phyloP scores from a whole-genome alignment of 2,888 invertebrate genomes.

The Nemotelus pantherinus region DNA sequence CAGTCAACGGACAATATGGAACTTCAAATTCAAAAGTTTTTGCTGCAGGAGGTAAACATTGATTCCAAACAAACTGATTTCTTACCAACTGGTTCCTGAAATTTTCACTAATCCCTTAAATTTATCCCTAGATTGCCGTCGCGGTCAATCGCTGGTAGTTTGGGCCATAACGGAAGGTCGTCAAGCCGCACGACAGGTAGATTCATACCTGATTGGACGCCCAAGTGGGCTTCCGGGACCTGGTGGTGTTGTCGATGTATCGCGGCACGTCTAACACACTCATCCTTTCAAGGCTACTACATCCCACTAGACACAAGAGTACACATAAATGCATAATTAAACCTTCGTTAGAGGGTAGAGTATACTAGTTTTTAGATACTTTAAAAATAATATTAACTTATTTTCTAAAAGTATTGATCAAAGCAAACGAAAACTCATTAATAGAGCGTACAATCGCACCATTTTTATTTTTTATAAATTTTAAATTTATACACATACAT shows the following conservation, averaged over 20 bases:
- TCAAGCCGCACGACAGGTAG: constrained; percentile 96
- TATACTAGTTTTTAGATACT: background rate
- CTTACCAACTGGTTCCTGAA: background rate
- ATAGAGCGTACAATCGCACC: background rate
- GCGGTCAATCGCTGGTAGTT: constrained; percentile 98
- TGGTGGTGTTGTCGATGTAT: constrained; percentile 80
- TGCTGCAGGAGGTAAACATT: constrained; percentile 87
- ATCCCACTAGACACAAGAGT: constrained; percentile 36
- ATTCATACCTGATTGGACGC: constrained; percentile 79
- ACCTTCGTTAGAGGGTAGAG: background rate
- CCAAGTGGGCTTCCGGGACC: constrained; percentile 87
- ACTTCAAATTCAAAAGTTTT: constrained; percentile 87
- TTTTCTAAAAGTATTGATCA: constrained; percentile 24
- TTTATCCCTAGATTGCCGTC: constrained; percentile 82
- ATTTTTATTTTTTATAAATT: constrained; percentile 30
- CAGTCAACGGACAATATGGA: constrained; percentile 78
- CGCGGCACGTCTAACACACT: constrained; percentile 50
- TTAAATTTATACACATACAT: constrained; percentile 22
- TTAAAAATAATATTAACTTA: constrained; percentile 33
- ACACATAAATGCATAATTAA: background rate
- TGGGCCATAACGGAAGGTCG: constrained; percentile 99
- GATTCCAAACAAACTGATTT: background rate
- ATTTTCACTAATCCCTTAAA: background rate
- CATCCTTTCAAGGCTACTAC: constrained; percentile 13
- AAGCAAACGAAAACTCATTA: background rate